Evolutionary conservation across 2,113 vertebrate genomes (phyloP).

Genomic region (Rhineura floridana): DNA sequence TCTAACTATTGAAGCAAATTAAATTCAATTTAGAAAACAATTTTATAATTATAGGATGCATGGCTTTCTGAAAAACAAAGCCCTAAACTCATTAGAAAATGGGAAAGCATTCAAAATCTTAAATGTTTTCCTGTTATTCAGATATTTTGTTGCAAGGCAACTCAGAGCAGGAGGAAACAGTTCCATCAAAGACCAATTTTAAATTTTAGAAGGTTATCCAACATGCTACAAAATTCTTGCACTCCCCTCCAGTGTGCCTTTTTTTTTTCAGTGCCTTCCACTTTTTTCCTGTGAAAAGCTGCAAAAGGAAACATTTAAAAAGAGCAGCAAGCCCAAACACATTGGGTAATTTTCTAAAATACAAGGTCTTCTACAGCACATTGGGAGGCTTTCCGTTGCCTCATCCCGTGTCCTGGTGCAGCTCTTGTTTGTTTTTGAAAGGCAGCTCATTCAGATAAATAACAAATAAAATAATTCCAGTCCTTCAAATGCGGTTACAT

Average conservation of each 20-base stretch:
- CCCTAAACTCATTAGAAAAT: neutral
- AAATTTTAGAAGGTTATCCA: neutral
- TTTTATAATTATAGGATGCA: neutral
- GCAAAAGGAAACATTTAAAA: neutral
- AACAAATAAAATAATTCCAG: no score
- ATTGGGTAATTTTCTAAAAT: neutral
- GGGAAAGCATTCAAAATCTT: neutral
- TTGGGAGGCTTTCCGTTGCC: neutral
- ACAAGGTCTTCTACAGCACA: neutral
- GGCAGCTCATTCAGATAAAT: neutral
- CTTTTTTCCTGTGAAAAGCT: neutral
- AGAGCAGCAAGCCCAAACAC: neutral
- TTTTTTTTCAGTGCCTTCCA: neutral
- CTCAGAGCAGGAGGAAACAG: neutral
- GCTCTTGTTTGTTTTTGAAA: neutral
- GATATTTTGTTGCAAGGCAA: neutral
- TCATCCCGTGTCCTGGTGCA: neutral
- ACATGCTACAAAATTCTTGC: neutral
- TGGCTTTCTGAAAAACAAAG: neutral
- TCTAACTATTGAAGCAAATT: conserved; percentile 19
- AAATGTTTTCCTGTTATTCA: neutral
- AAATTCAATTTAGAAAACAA: neutral
- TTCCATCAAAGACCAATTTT: neutral
- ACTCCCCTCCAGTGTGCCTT: neutral
- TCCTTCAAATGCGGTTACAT: neutral